Base-by-base conservation (phyloP, 2,797 vertebrate genomes). In the Diplodus puntazzo region DNA sequence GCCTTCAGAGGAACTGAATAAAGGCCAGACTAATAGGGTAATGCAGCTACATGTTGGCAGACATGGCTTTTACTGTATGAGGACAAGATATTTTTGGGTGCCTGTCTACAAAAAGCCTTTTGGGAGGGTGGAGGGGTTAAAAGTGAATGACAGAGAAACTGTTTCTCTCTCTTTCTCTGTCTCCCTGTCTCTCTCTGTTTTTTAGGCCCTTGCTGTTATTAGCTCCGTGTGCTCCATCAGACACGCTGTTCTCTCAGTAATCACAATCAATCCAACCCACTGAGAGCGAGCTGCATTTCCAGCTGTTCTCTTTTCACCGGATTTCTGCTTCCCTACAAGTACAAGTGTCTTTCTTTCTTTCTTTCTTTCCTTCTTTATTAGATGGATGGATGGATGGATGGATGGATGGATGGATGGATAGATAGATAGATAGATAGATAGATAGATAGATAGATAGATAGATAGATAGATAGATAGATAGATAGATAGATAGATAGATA, bases 211-310 rank as follows among this genome's bases (percentile, higher is more conserved):
- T 30, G 25, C 74, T 81, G 79, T 85, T 76, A 89, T 83, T 76
- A 87, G 76, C 88, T 87, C 74, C 11, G 69, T 79, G 82, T 77
- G 81, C 82, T 85, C 78, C 81, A 80, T 79, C 88, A 91, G 78
- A 87, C 86, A 79, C 49, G 66, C 88, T 88, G 83, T 86, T 90
- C 86, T 78, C 85, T 84, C 75, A 58, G 84, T 86, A 86, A 92
- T 90, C 88, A 85, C 83, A 82, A 88, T 90, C 90, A 87, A 82
- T 88, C 80, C 83, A 52, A 46, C 84, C 81, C 73, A 69, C 85
- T 55, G 80, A 83, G 83, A 87, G 75, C 71, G 0, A 68, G 70
- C 85, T 69, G 78, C 58, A 75, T 60, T 63, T 87, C 71, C 72
- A 78, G 71, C 83, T 82, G 83, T 62, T 79, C 71, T 70, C 83